These are phyloP conservation scores for Lytechinus pictus DNA, from an alignment of 35 echinoderm and acorn worm genomes.

Conservation along the genomic window DNA sequence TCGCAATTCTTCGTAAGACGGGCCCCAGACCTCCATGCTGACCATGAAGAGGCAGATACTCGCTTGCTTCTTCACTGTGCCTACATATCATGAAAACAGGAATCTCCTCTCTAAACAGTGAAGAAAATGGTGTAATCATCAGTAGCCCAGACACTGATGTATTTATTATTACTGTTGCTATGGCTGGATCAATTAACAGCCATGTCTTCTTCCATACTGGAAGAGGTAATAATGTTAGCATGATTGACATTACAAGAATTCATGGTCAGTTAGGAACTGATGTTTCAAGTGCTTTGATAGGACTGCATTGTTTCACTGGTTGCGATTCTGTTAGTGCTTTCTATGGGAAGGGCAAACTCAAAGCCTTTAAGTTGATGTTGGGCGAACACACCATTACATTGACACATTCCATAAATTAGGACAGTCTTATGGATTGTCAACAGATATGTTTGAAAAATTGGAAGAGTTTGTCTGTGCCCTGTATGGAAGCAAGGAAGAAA, in stretches of 20 bases:
- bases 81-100: no score
- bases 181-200: no score
- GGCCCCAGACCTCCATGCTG: slow-evolving; percentile 45
- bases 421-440: background rate
- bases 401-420: background rate
- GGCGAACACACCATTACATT: background rate
- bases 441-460: background rate
- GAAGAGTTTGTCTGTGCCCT: background rate
- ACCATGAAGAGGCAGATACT: slow-evolving; percentile 81
- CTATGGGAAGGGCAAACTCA: slow-evolving; percentile 72
- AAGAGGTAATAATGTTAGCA: slow-evolving; percentile 59
- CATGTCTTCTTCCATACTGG: no score
- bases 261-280: slow-evolving; percentile 40
- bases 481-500: no score
- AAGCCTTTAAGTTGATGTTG: slow-evolving; percentile 48
- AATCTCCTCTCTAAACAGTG: no score
- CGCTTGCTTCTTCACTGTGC: slow-evolving; percentile 55
- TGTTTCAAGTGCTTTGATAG: slow-evolving; percentile 59
- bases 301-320: slow-evolving; percentile 70
- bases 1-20: slow-evolving; percentile 10
- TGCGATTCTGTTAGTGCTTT: slow-evolving; percentile 82
- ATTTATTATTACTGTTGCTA: no score
- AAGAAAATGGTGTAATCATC: no score
- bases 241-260: slow-evolving; percentile 54
- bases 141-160: no score